Percentiles rank a stretch among this genome's conserved stretches.
Evolutionary conservation across 2,113 vertebrate species (phyloP).

Genomic region (Phalacrocorax brasilianus): DNA sequence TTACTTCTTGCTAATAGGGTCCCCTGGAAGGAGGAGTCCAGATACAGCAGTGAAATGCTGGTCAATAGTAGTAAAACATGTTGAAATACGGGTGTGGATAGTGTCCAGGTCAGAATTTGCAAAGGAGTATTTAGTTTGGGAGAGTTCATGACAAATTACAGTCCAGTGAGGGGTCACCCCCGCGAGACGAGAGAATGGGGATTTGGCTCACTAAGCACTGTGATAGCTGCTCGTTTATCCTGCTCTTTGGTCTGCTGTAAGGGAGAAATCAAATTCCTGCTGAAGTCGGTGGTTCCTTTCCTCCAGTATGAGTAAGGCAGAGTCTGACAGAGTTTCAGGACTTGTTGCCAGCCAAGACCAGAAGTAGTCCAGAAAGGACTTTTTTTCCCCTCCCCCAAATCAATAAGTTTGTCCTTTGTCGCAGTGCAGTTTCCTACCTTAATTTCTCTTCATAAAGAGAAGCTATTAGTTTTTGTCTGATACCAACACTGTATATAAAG

Average conservation of each 20-base stretch:
- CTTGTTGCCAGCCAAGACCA: background rate
- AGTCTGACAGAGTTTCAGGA: background rate
- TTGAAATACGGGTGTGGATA: background rate
- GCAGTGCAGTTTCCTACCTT: background rate
- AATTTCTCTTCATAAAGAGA: background rate
- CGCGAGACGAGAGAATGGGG: background rate
- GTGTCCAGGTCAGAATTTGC: background rate
- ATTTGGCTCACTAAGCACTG: background rate
- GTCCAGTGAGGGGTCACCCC: background rate
- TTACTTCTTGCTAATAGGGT: background rate
- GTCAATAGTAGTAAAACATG: background rate
- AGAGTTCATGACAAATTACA: background rate
- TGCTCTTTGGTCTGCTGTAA: background rate
- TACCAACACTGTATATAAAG: background rate
- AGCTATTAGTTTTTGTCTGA: background rate
- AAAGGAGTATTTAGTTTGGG: background rate
- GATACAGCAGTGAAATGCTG: background rate
- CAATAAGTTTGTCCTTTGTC: background rate
- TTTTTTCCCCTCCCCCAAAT: accelerated
- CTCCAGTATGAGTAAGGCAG: background rate
- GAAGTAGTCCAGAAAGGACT: background rate
- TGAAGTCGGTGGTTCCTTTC: background rate
- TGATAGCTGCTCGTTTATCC: background rate
- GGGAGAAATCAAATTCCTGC: background rate
- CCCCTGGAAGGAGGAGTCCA: background rate